phyloP scores from a whole-genome alignment of 2,113 vertebrate species.

The rat (Rattus norvegicus) region GRCr8 NC_086037.1:45249501-45250000 shows the following conservation, averaged over 20 bases:
- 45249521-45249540: not conserved
- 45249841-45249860: constrained; percentile 24
- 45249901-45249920: not conserved
- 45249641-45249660: not conserved
- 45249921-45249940: not conserved
- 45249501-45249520: not conserved
- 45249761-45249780: not conserved
- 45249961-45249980: not conserved
- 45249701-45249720: no score
- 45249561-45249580: not conserved
- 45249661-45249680: not conserved
- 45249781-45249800: not conserved
- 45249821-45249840: not conserved
- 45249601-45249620: not conserved
- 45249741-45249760: no score
- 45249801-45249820: not conserved
- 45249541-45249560: not conserved
- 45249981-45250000: not conserved
- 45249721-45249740: no score
- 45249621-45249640: not conserved
- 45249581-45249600: not conserved
- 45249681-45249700: not conserved
- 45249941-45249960: not conserved
- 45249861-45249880: constrained; percentile 42
- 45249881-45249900: not conserved